phyloP scores from a whole-genome alignment of 2,888 invertebrate species.

The Coelopa pilipes region DNA sequence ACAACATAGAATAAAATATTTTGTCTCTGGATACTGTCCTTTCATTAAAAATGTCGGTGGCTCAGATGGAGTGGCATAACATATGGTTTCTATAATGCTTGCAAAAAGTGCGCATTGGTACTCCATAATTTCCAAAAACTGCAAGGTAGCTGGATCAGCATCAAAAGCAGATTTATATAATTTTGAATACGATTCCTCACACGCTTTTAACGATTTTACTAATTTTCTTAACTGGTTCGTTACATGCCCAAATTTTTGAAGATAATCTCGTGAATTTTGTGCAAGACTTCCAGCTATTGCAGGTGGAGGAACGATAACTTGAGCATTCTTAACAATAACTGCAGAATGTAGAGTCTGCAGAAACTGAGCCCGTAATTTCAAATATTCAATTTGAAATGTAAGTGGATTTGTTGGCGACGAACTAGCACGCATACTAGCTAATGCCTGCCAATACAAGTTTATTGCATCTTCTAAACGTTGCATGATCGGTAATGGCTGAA shows the following conservation, averaged over 20 bases:
- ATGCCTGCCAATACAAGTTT: constrained; percentile 74
- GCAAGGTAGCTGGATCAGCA: constrained; percentile 82
- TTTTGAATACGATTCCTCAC: constrained; percentile 79
- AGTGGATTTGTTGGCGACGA: constrained; percentile 67
- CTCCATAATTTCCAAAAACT: constrained; percentile 74
- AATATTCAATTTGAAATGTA: constrained; percentile 80
- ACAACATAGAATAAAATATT: constrained; percentile 61
- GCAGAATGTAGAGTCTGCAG: constrained; percentile 71
- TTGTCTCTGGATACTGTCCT: constrained; percentile 65
- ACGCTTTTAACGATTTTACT: constrained; percentile 75
- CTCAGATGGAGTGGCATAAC: constrained; percentile 65
- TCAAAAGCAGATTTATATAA: constrained; percentile 87
- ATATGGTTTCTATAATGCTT: constrained; percentile 64
- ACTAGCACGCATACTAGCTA: constrained; percentile 69
- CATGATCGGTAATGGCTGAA: constrained; percentile 65
- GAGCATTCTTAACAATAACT: constrained; percentile 67
- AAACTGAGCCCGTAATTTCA: constrained; percentile 79
- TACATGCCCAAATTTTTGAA: constrained; percentile 82
- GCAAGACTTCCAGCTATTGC: constrained; percentile 89
- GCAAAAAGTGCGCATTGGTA: constrained; percentile 64
- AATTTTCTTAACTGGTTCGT: constrained; percentile 82
- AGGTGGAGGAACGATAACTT: constrained; percentile 90
- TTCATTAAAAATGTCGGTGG: constrained; percentile 61
- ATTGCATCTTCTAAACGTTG: constrained; percentile 70
- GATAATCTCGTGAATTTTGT: constrained; percentile 80